Evolutionary conservation across 2,113 vertebrate genomes (phyloP), one percentile per base, ranked within the genome.

Genomic region (Silurus asotus): DNA sequence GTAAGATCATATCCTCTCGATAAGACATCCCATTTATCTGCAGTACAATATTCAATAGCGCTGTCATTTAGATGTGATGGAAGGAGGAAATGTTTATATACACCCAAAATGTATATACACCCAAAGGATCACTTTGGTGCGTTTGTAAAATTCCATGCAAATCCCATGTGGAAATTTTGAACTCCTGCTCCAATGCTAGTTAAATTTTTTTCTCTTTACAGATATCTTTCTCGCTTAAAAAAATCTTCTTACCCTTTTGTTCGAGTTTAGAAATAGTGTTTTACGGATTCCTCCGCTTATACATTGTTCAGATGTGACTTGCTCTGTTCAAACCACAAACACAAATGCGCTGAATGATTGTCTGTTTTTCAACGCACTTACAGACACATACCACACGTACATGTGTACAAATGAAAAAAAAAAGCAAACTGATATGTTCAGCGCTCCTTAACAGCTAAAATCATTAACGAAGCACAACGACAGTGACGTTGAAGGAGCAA

Each of bases 261-360:
- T 74, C 6, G 55, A 70, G 45, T 69, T 20, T 65, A 74, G 65
- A 69, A 81, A 77, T 67, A 90, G 86, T 77, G 79, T 86, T 88
- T 37, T 84, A 77, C 84, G 86, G 90, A 89, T 90, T 81, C 89
- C 83, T 67, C 53, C 3, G 89, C 85, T 85, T 86, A 70, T 20
- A 17, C 89, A 88, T 87, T 88, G 72, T 93, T 90, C 70, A 87
- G 64, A 65, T 58, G 70, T 82, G 59, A 85, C 78, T 80, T 67
- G 88, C 90, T 90, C 48, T 74, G 84, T 75, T 88, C 55, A 91
- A 94, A 90, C 92, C 88, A 92, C 64, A 89, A 87, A 90, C 86
- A 90, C 76, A 89, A 89, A 88, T 81, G 49, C 70, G 89, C 58
- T 75, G 88, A 93, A 94, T 94, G 94, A 95, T 94, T 95, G 94